Percentiles rank a stretch among this genome's conserved stretches.
phyloP scores from a whole-genome alignment of 1,140 invertebrate species.

The Mercenaria mercenaria region DNA sequence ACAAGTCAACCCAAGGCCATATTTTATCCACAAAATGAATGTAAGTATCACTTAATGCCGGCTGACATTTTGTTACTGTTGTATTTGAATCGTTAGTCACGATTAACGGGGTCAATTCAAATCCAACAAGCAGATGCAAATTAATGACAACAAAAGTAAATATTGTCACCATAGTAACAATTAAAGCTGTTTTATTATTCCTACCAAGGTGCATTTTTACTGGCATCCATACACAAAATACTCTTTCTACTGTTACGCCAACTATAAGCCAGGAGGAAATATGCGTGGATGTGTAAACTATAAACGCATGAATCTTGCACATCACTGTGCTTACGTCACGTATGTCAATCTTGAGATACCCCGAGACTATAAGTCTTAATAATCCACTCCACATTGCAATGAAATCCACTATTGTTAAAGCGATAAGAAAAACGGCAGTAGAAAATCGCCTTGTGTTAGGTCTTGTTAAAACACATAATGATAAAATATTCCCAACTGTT shows the following conservation, averaged over 20 bases:
- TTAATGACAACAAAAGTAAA: not conserved
- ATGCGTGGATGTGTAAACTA: conserved; percentile 3
- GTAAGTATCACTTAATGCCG: not conserved
- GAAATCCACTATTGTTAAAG: not conserved
- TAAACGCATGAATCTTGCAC: not conserved
- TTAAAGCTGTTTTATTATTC: not conserved
- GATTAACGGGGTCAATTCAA: not conserved
- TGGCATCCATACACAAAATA: not conserved
- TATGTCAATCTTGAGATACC: not conserved
- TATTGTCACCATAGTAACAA: not conserved
- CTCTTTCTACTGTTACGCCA: not conserved
- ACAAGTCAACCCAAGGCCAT: not conserved
- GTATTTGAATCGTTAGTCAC: not conserved
- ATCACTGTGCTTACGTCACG: not conserved
- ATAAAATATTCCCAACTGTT: not conserved
- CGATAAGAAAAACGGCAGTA: not conserved
- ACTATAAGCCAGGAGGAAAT: not conserved
- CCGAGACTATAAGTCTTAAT: not conserved
- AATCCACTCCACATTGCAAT: not conserved
- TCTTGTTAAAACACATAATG: not conserved
- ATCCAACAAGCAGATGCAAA: not conserved
- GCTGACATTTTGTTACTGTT: not conserved
- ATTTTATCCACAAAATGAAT: not conserved
- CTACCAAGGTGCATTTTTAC: not conserved
- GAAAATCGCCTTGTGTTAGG: not conserved